Conservation (phyloP, 2,797 vertebrate genomes). For the Enteromius paludinosus region DNA sequence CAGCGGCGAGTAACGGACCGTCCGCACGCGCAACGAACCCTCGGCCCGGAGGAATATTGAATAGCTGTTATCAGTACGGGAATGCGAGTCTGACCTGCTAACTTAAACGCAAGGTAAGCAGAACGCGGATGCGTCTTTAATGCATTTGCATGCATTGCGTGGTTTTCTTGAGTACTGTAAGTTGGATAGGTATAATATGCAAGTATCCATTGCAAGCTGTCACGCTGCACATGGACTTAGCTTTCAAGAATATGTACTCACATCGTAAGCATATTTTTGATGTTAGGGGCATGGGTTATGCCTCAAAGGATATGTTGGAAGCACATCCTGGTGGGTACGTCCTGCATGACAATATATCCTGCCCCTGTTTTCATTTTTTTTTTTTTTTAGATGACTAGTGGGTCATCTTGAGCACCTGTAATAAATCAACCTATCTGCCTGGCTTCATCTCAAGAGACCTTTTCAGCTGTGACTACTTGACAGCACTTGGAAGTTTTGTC, state of each 20-base stretch:
- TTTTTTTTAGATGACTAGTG: background rate
- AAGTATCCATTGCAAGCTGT: background rate
- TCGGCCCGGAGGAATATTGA: constrained; percentile 76
- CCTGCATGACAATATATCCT: constrained; percentile 1
- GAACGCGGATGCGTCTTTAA: background rate
- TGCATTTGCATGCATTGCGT: background rate
- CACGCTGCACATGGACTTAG: background rate
- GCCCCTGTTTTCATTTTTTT: background rate
- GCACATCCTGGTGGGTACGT: background rate
- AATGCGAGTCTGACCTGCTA: constrained; percentile 50
- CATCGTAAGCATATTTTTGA: background rate
- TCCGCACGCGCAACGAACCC: constrained; percentile 47
- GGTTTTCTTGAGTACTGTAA: background rate
- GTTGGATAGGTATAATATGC: background rate
- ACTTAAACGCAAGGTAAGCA: constrained; percentile 73
- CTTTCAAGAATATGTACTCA: background rate
- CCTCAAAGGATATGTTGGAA: background rate
- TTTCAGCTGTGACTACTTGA: constrained; percentile 72
- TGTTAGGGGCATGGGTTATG: background rate
- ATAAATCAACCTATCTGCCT: background rate
- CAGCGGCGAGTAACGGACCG: constrained; percentile 58
- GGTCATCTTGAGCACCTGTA: constrained; percentile 14
- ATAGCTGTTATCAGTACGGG: constrained; percentile 35
- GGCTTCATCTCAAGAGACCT: constrained; percentile 15
- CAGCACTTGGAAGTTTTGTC: constrained; percentile 70